phyloP scores from a whole-genome alignment of 1,140 invertebrate genomes.

The Orius insidiosus region DNA sequence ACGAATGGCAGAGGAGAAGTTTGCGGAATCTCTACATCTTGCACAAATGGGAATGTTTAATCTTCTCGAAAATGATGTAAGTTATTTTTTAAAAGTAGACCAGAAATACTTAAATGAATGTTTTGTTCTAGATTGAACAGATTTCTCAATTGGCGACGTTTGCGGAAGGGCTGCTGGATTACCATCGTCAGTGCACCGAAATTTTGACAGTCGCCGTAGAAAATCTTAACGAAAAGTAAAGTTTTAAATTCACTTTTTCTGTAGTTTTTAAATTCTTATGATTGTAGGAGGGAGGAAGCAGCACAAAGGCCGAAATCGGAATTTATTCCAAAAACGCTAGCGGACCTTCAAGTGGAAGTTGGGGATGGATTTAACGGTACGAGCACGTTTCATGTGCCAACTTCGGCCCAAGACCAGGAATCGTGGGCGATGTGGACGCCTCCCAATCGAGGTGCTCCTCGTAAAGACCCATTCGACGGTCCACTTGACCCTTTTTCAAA shows the following conservation, averaged over 20 bases:
- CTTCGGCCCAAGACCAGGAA: slow-evolving; percentile 20
- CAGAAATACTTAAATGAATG: neutral
- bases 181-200: slow-evolving; percentile 89
- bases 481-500: no score
- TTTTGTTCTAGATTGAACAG: slow-evolving; percentile 67
- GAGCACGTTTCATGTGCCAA: slow-evolving; percentile 22
- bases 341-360: slow-evolving; percentile 74
- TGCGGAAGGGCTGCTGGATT: slow-evolving; percentile 84
- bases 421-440: slow-evolving; percentile 22
- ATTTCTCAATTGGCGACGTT: slow-evolving; percentile 90
- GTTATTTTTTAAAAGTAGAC: slow-evolving; percentile 27
- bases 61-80: slow-evolving; percentile 93
- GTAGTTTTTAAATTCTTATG: slow-evolving; percentile 2
- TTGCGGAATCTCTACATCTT: slow-evolving; percentile 90
- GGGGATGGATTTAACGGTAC: slow-evolving; percentile 38
- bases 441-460: no score
- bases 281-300: slow-evolving; percentile 70
- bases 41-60: slow-evolving; percentile 98
- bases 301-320: slow-evolving; percentile 71
- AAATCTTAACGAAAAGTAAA: slow-evolving; percentile 77
- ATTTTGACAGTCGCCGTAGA: slow-evolving; percentile 70
- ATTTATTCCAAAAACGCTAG: slow-evolving; percentile 82
- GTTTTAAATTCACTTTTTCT: neutral
- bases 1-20: slow-evolving; percentile 92
- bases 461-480: no score